phyloP scores from a whole-genome alignment of 2,888 invertebrate genomes.

The Drosophila imparisetae region DNA sequence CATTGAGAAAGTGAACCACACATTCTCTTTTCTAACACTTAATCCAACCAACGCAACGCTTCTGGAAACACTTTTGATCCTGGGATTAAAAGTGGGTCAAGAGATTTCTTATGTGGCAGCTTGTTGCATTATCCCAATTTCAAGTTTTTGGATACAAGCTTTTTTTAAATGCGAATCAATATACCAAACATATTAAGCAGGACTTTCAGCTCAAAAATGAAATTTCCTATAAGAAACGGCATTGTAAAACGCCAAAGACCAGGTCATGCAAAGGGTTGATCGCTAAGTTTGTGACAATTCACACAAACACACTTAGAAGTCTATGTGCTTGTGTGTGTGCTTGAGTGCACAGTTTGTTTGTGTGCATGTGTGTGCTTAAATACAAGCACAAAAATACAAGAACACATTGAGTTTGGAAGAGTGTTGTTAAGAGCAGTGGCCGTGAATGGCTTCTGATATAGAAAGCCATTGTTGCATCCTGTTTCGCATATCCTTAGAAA shows the following conservation, averaged over 20 bases:
- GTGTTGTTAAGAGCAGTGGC: constrained; percentile 14
- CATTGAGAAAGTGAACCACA: background rate
- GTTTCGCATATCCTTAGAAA: constrained; percentile 63
- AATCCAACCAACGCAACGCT: background rate
- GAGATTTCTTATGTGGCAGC: background rate
- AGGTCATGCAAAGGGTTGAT: constrained; percentile 19
- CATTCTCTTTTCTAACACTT: background rate
- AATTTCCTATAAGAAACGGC: background rate
- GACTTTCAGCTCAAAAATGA: background rate
- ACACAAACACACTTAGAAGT: background rate
- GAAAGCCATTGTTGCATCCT: constrained; percentile 79
- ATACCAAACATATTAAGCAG: background rate
- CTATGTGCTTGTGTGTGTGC: background rate
- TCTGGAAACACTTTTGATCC: background rate
- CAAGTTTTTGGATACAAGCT: background rate
- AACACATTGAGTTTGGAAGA: constrained; percentile 15
- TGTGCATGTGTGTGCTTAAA: background rate
- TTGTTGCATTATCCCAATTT: background rate
- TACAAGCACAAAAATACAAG: background rate
- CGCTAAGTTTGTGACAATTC: constrained; percentile 3
- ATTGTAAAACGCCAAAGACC: background rate
- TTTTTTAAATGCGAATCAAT: background rate
- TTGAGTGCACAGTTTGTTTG: constrained; percentile 7
- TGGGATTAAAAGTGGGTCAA: background rate
- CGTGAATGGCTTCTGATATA: constrained; percentile 69